A percentile compares a stretch with the other conserved stretches of the same genome.
These are phyloP conservation scores for Therioaphis trifolii DNA, from an alignment of 2,888 invertebrate genomes.

Conservation along the genomic window DNA sequence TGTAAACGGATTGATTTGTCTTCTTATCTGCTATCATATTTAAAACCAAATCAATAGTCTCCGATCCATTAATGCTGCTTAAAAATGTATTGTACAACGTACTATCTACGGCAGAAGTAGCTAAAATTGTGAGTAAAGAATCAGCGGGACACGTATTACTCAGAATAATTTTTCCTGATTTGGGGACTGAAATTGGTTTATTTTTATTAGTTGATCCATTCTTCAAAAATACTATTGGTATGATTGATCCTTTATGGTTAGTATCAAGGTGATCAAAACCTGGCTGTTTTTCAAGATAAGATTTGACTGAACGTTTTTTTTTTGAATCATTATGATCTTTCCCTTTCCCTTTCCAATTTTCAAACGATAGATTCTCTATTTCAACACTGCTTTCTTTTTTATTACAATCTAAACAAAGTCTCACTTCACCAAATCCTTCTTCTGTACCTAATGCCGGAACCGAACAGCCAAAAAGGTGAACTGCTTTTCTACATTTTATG, in stretches of 20 bases:
- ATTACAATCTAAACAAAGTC: background rate
- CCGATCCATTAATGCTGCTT: background rate
- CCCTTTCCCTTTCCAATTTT: background rate
- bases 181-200: background rate
- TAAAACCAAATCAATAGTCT: too few species aligned
- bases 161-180: background rate
- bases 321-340: background rate
- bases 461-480: background rate
- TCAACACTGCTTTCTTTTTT: background rate
- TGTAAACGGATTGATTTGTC: too few species aligned
- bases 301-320: background rate
- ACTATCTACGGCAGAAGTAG: too few species aligned
- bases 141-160: too few species aligned
- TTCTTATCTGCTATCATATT: too few species aligned
- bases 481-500: background rate
- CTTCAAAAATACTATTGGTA: background rate
- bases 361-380: background rate
- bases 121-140: too few species aligned
- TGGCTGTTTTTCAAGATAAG: background rate
- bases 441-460: background rate
- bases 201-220: background rate
- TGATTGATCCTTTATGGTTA: background rate
- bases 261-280: background rate
- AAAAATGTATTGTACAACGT: background rate
- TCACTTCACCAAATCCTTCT: background rate